Conservation (phyloP, 1,140 invertebrate genomes). For the Trypoxylus dichotomus region DNA sequence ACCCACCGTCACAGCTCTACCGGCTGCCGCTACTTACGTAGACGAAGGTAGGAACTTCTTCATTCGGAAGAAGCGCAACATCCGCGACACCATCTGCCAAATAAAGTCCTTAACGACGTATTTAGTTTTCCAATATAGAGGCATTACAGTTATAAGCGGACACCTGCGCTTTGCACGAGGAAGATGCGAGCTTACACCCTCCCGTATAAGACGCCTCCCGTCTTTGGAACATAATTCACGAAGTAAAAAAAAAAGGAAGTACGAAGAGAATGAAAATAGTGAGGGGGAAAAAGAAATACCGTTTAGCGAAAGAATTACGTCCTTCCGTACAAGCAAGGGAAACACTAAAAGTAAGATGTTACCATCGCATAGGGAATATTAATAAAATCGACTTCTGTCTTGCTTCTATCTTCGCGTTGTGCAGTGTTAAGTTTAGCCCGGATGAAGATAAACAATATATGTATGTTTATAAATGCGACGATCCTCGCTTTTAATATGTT, state of each 20-base stretch:
- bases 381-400: background rate
- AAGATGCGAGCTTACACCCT: background rate
- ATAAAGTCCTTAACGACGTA: conserved; percentile 19
- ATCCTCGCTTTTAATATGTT: background rate
- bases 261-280: too few species aligned
- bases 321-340: background rate
- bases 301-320: background rate
- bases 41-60: background rate
- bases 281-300: too few species aligned
- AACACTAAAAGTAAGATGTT: background rate
- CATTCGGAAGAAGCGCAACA: background rate
- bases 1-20: too few species aligned
- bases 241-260: too few species aligned
- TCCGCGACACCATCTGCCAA: conserved; percentile 1
- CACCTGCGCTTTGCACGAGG: background rate
- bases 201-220: background rate
- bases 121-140: conserved; percentile 17
- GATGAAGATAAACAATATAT: background rate
- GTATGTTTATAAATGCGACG: background rate
- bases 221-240: too few species aligned
- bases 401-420: too few species aligned
- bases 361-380: background rate
- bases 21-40: too few species aligned
- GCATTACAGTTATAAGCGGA: conserved; percentile 14
- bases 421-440: too few species aligned